phyloP scores from a whole-genome alignment of 2,797 vertebrate genomes.

The Sebastes trivittatus region DNA sequence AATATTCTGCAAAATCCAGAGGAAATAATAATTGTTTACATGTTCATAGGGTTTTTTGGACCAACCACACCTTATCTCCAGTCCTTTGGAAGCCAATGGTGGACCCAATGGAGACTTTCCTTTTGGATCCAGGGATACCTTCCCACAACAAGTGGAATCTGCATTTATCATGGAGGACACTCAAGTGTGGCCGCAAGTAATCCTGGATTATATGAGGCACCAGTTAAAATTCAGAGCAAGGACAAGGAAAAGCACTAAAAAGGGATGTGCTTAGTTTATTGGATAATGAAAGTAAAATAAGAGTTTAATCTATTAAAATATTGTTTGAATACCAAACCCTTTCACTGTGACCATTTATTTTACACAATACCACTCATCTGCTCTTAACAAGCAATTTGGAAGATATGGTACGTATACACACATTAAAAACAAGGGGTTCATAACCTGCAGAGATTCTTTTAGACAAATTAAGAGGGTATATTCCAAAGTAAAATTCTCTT shows the following conservation, averaged over 20 bases:
- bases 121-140: constrained; percentile 26
- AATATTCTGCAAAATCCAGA: neutral
- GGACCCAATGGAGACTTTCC: constrained; percentile 3
- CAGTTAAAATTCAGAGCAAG: constrained; percentile 68
- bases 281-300: constrained; percentile 6
- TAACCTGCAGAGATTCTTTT: neutral
- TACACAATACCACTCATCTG: neutral
- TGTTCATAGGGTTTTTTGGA: constrained; percentile 42
- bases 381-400: neutral
- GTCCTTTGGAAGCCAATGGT: neutral
- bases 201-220: constrained; percentile 69
- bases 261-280: constrained; percentile 13
- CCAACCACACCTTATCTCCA: neutral
- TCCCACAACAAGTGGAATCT: constrained; percentile 34
- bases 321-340: neutral
- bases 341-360: neutral
- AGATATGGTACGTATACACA: neutral
- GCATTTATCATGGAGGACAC: constrained; percentile 43
- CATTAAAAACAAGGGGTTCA: neutral
- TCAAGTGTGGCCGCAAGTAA: constrained; percentile 47
- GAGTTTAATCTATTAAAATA: constrained; percentile 43
- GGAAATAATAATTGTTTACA: neutral
- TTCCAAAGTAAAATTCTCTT: neutral
- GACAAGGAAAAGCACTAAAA: constrained; percentile 66
- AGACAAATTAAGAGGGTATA: neutral